A percentile compares a stretch with the other conserved stretches of the same genome.
Conservation (phyloP, 2,797 vertebrate genomes). For the Kryptopterus vitreolus region DNA sequence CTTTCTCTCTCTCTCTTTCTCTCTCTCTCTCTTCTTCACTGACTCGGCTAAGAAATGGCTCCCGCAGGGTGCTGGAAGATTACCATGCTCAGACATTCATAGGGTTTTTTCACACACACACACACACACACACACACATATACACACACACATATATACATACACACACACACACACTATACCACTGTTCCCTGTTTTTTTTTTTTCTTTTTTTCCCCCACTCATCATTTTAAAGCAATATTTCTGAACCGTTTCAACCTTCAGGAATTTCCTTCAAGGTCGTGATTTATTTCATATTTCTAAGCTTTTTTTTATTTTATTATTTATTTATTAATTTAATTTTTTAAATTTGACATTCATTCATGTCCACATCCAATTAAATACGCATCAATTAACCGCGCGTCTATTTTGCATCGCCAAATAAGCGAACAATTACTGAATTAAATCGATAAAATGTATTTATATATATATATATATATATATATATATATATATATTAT, state of each 20-base stretch:
- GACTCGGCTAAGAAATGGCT: neutral
- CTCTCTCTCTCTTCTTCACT: neutral
- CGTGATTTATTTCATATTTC: too few species aligned
- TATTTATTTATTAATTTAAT: too few species aligned
- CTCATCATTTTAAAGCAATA: neutral
- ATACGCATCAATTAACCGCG: too few species aligned
- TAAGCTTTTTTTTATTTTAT: too few species aligned
- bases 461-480: too few species aligned
- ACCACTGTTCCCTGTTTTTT: neutral
- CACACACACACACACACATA: neutral
- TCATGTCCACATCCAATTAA: too few species aligned
- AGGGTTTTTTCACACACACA: neutral
- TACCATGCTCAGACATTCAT: neutral
- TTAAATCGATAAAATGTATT: too few species aligned
- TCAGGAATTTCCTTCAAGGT: too few species aligned
- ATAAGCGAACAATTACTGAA: too few species aligned
- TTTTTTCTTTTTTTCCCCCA: neutral
- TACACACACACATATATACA: neutral
- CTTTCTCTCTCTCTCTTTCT: neutral
- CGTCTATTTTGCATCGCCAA: too few species aligned
- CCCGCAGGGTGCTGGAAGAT: slow-evolving; percentile 2
- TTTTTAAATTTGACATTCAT: too few species aligned
- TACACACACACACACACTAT: neutral
- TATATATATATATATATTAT: too few species aligned
- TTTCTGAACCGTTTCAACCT: neutral